Percentiles rank a stretch among this genome's conserved stretches.
phyloP scores from a whole-genome alignment of 2,113 vertebrate species.

The Axis porcinus region DNA sequence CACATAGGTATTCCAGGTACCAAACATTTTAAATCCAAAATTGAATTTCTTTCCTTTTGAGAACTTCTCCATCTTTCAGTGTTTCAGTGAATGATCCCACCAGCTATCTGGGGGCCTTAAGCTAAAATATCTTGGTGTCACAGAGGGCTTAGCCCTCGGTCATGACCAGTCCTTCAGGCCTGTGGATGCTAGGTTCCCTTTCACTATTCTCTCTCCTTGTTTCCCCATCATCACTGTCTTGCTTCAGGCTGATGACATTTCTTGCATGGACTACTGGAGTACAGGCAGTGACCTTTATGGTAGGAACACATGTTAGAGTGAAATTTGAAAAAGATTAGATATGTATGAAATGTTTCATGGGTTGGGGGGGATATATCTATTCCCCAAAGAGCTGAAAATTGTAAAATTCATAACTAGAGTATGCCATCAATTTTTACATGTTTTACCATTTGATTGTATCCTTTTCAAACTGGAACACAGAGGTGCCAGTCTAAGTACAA shows the following conservation, averaged over 20 bases:
- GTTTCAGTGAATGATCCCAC: neutral
- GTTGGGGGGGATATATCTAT: neutral
- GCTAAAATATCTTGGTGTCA: neutral
- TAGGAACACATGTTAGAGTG: neutral
- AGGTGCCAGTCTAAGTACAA: neutral
- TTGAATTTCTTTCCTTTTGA: neutral
- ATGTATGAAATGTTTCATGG: neutral
- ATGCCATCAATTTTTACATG: neutral
- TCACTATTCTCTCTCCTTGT: neutral
- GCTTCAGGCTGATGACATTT: neutral
- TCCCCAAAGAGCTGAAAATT: neutral
- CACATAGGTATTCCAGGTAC: neutral
- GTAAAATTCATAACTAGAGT: neutral
- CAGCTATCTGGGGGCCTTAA: neutral
- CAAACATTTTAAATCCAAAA: constrained; percentile 25
- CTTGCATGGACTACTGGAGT: neutral
- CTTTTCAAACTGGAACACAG: constrained; percentile 32
- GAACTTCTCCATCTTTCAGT: neutral
- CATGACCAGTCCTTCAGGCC: neutral
- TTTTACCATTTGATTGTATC: neutral
- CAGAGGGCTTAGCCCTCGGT: neutral
- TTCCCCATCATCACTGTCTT: neutral
- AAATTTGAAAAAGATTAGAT: constrained; percentile 12
- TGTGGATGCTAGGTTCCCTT: neutral
- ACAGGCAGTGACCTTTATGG: neutral